Evolutionary conservation across 1,140 invertebrate species (phyloP).

Genomic region (Ceratoteleas bidentatus): DNA sequence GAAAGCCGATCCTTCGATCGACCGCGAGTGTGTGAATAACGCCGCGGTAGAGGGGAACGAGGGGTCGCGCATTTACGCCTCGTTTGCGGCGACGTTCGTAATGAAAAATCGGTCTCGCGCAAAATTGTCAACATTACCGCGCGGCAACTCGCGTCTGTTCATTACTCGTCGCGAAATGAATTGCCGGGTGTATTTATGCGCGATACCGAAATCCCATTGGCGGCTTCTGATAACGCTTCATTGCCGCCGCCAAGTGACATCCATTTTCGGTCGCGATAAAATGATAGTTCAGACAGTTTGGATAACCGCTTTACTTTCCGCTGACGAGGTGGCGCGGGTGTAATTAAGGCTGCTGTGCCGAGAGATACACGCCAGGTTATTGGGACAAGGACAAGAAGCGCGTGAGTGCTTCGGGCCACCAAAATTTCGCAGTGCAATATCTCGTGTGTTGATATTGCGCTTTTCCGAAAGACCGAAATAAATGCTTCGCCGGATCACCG

Average conservation of each 20-base stretch:
- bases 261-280: constrained; percentile 41
- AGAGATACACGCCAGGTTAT: constrained; percentile 51
- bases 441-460: constrained; percentile 32
- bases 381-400: constrained; percentile 46
- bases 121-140: constrained; percentile 8
- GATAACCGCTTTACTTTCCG: constrained; percentile 51
- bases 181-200: constrained; percentile 1
- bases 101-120: constrained; percentile 20
- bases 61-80: neutral
- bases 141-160: constrained; percentile 22
- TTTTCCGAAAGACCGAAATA: no score
- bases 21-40: no score
- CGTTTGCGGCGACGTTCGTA: neutral
- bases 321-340: constrained; percentile 24
- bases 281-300: constrained; percentile 52
- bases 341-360: constrained; percentile 46
- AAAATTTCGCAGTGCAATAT: constrained; percentile 49
- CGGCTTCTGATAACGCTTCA: constrained; percentile 36
- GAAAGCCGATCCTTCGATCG: no score
- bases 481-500: no score
- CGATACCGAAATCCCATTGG: constrained; percentile 21
- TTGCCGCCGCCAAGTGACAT: constrained; percentile 30
- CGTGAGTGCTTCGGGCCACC: constrained; percentile 11
- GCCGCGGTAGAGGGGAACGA: no score
- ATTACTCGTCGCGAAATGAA: constrained; percentile 32